These are phyloP conservation scores for Haliclystus octoradiatus DNA, from an alignment of 30 jellyfish, hydroid and myxozoan species.

Conservation along the genomic window DNA sequence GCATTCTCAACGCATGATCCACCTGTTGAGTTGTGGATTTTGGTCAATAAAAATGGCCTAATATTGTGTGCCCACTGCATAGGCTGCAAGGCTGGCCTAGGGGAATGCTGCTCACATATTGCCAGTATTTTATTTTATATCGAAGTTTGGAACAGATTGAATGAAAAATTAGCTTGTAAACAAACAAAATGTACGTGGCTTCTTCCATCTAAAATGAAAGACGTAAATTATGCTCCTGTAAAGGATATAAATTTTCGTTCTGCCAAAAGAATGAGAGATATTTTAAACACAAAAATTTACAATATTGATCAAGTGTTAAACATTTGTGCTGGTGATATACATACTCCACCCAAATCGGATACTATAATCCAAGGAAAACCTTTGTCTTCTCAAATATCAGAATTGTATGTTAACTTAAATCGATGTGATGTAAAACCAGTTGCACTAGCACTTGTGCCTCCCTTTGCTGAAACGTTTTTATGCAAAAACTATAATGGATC, in stretches of 20 bases:
- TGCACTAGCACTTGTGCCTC: constrained; percentile 5
- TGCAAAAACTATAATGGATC: constrained; percentile 5
- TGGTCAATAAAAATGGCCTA: constrained; percentile 27
- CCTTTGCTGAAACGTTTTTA: constrained; percentile 4
- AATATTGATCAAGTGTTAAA: too few species aligned
- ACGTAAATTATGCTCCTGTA: neutral
- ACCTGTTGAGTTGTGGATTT: constrained; percentile 26
- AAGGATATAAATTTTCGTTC: constrained; percentile 2
- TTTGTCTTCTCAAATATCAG: neutral
- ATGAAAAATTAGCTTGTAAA: constrained; percentile 10
- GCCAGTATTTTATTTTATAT: constrained; percentile 21
- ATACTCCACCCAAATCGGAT: too few species aligned
- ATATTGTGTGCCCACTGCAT: constrained; percentile 31
- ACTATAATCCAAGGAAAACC: too few species aligned
- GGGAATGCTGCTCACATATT: constrained; percentile 52
- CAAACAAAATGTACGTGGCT: constrained; percentile 23
- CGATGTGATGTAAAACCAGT: constrained; percentile 7
- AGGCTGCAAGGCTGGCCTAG: constrained; percentile 36
- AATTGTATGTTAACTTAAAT: constrained; percentile 6
- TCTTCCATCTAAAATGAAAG: neutral
- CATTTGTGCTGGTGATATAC: too few species aligned
- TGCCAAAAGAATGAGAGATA: neutral
- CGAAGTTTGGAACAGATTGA: constrained; percentile 15
- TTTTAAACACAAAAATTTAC: neutral
- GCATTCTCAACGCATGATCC: constrained; percentile 28